Conservation (phyloP, 1,140 invertebrate species). For the Uloborus diversus region DNA sequence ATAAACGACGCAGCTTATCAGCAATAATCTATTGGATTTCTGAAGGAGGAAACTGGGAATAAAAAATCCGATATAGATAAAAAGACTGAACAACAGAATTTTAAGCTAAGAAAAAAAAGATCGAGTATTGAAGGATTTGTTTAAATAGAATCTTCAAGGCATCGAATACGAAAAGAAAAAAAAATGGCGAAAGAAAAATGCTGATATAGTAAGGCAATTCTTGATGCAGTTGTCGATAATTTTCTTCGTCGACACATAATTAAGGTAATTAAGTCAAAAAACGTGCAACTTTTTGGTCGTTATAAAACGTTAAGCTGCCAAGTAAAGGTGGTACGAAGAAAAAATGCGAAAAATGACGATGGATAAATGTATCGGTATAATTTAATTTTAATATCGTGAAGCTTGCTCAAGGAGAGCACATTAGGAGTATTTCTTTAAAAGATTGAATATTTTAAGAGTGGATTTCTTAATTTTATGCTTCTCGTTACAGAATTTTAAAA, state of each 20-base stretch:
- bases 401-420: too few relatives aligned
- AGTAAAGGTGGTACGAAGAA: background rate
- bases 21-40: constrained; percentile 30
- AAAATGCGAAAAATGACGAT: constrained; percentile 38
- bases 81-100: background rate
- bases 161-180: background rate
- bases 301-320: constrained; percentile 17
- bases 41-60: background rate
- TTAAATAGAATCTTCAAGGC: background rate
- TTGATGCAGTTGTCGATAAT: constrained; percentile 41
- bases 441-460: too few relatives aligned
- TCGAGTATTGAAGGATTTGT: background rate
- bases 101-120: background rate
- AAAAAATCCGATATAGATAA: background rate
- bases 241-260: constrained; percentile 27
- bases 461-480: too few relatives aligned
- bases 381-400: too few relatives aligned
- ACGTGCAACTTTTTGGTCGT: background rate
- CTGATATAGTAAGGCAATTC: constrained; percentile 5
- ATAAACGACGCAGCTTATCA: constrained; percentile 12
- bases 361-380: too few relatives aligned
- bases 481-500: too few relatives aligned
- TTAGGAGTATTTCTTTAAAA: too few relatives aligned
- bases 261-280: constrained; percentile 39
- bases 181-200: background rate